Conservation (phyloP, 1,140 invertebrate genomes). For the Euura lappo region DNA sequence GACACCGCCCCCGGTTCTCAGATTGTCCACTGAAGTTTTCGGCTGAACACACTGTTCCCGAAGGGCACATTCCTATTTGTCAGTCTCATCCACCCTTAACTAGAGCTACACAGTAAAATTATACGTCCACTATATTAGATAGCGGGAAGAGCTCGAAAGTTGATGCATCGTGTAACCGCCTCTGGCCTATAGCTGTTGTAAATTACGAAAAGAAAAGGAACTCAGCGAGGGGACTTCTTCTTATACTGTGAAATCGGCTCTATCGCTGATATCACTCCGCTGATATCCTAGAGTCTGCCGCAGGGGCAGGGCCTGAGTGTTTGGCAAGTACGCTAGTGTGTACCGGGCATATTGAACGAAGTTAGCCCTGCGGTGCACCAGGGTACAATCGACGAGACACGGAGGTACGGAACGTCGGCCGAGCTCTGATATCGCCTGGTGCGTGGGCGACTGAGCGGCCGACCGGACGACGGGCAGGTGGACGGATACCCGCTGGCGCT, state of each 20-base stretch:
- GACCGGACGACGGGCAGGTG: constrained; percentile 39
- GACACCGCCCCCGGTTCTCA: too few species aligned
- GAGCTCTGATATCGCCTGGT: constrained; percentile 15
- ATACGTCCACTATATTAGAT: too few species aligned
- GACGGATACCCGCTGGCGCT: constrained; percentile 42
- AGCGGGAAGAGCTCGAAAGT: too few species aligned
- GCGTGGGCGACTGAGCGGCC: constrained; percentile 22
- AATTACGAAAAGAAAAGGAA: too few species aligned
- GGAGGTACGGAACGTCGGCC: background rate
- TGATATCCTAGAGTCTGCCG: background rate
- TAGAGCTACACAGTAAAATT: too few species aligned
- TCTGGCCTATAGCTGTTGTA: too few species aligned
- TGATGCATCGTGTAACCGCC: too few species aligned
- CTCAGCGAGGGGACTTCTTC: background rate
- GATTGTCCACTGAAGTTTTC: too few species aligned
- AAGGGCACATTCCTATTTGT: too few species aligned
- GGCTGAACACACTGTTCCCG: too few species aligned
- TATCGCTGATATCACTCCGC: background rate
- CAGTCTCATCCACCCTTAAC: too few species aligned
- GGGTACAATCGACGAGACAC: background rate
- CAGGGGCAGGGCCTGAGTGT: background rate
- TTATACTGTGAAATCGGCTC: background rate
- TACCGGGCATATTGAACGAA: background rate
- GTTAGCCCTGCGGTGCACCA: background rate
- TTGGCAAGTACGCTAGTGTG: background rate